phyloP scores from a whole-genome alignment of 2,113 vertebrate species.

The Micronycteris hirsuta region DNA sequence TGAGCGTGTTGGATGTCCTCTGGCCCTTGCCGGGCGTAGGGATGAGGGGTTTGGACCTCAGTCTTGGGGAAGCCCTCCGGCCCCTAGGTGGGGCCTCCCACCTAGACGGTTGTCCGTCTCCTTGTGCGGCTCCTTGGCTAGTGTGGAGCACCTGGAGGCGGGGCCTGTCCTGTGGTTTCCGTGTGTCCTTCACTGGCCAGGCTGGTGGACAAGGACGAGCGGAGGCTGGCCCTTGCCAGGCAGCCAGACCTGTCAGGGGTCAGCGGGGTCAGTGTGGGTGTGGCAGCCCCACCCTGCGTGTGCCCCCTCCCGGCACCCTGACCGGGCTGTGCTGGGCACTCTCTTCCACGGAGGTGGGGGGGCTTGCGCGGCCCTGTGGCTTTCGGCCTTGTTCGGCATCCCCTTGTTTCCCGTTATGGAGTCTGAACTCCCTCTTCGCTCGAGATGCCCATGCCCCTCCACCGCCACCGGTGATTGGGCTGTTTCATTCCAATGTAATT shows the following conservation, averaged over 20 bases:
- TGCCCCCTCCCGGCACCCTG: fast-evolving
- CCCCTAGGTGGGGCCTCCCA: neutral
- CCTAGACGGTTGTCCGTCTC: neutral
- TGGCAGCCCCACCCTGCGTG: fast-evolving
- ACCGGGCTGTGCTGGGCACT: fast-evolving
- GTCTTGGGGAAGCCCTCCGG: neutral
- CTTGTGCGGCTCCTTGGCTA: neutral
- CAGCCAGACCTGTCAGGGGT: neutral
- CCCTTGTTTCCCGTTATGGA: neutral
- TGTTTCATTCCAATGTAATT: slow-evolving; percentile 64
- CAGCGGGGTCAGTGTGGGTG: neutral
- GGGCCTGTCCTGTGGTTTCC: neutral
- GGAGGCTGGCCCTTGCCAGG: neutral
- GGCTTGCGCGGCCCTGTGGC: neutral
- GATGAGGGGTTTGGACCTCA: neutral
- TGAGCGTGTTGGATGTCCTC: fast-evolving
- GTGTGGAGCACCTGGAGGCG: neutral
- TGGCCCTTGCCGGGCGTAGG: neutral
- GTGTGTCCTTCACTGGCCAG: neutral
- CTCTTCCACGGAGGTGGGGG: fast-evolving
- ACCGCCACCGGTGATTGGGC: slow-evolving; percentile 20
- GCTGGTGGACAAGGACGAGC: fast-evolving
- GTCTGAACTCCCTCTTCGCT: neutral
- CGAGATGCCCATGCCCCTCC: neutral
- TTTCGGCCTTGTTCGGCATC: neutral